A percentile compares a stretch with the other conserved stretches of the same genome.
phyloP scores from a whole-genome alignment of 2,888 invertebrate genomes.

The Blastobasis lacticolella region DNA sequence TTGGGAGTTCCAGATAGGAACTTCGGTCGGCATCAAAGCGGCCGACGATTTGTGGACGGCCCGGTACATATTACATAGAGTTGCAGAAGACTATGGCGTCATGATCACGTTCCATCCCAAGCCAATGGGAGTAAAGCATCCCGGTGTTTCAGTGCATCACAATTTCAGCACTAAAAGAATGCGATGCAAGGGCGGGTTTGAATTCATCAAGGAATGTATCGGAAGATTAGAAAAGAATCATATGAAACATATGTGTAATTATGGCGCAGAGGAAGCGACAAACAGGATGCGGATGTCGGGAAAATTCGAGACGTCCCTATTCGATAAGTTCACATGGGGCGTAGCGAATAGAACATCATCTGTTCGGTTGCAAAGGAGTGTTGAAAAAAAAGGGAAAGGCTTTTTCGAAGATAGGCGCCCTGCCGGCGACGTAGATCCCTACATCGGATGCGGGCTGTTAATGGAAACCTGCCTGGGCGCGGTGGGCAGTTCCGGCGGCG shows the following conservation, averaged over 20 bases:
- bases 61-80: slow-evolving; percentile 85
- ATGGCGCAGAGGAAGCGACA: slow-evolving; percentile 92
- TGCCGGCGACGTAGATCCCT: slow-evolving; percentile 93
- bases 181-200: slow-evolving; percentile 84
- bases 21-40: slow-evolving; percentile 86
- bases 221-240: slow-evolving; percentile 92
- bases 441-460: slow-evolving; percentile 72
- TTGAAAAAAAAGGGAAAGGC: slow-evolving; percentile 90
- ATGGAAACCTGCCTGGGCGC: slow-evolving; percentile 51
- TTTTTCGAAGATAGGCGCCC: slow-evolving; percentile 96
- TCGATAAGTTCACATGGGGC: slow-evolving; percentile 91
- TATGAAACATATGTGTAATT: slow-evolving; percentile 91
- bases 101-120: slow-evolving; percentile 81
- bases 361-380: slow-evolving; percentile 91
- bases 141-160: slow-evolving; percentile 89
- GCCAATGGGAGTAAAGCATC: slow-evolving; percentile 88
- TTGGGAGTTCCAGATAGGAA: slow-evolving; percentile 94
- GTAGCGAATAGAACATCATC: slow-evolving; percentile 94
- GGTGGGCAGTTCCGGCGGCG: slow-evolving; percentile 11
- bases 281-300: slow-evolving; percentile 96
- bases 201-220: slow-evolving; percentile 90
- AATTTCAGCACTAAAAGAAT: slow-evolving; percentile 92
- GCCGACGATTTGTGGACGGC: slow-evolving; percentile 92
- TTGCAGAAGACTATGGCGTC: slow-evolving; percentile 90
- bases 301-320: slow-evolving; percentile 94